phyloP scores from a whole-genome alignment of 2,113 vertebrate species.

The Octodon degus region DNA sequence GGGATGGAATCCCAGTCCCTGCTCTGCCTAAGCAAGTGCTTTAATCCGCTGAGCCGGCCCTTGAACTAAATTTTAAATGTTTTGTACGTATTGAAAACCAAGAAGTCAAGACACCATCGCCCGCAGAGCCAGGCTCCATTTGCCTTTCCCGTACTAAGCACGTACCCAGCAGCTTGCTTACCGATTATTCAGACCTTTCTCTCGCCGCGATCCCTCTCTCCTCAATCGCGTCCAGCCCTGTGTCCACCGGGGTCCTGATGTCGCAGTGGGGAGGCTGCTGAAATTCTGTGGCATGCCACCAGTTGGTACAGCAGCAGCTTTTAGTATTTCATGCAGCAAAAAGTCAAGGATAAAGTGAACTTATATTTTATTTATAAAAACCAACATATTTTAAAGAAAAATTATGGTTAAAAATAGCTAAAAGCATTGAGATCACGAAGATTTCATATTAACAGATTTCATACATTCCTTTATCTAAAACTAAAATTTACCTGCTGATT shows the following conservation, averaged over 20 bases:
- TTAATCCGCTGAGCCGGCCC: no score
- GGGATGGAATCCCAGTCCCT: no score
- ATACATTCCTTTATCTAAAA: neutral
- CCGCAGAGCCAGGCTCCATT: neutral
- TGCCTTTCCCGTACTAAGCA: slow-evolving; percentile 49
- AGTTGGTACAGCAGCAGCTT: slow-evolving; percentile 23
- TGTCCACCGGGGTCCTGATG: slow-evolving; percentile 60
- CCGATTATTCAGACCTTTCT: slow-evolving; percentile 66
- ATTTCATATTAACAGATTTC: neutral
- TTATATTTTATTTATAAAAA: slow-evolving; percentile 1
- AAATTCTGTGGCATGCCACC: slow-evolving; percentile 43
- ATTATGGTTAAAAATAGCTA: neutral
- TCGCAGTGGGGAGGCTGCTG: slow-evolving; percentile 65
- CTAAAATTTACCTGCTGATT: neutral
- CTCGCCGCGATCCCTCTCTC: slow-evolving; percentile 32
- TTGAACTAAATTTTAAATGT: neutral
- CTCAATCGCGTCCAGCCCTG: slow-evolving; percentile 26
- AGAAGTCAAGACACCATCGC: slow-evolving; percentile 19
- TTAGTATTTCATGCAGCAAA: slow-evolving; percentile 71
- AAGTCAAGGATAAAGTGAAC: neutral
- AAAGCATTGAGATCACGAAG: neutral
- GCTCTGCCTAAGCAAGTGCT: no score
- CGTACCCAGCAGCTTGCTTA: slow-evolving; percentile 49
- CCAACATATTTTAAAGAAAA: slow-evolving; percentile 10
- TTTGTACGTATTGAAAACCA: neutral